Conservation (phyloP, 2,888 invertebrate genomes). For the Neocrepidodera transversa region DNA sequence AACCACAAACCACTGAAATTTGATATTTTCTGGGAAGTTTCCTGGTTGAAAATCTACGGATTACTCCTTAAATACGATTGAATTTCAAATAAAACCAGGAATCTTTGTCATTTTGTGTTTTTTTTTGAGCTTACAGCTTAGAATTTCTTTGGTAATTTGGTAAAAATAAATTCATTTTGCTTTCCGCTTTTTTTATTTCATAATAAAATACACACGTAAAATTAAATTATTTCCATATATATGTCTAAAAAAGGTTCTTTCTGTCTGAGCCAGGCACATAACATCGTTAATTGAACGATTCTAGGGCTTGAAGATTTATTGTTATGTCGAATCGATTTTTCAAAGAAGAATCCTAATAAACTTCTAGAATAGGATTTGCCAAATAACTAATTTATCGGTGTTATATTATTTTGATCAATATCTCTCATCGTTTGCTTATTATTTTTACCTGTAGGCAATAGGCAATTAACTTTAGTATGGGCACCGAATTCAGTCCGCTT, state of each 20-base stretch:
- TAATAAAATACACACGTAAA: too few relatives aligned
- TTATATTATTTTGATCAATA: background rate
- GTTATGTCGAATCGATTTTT: too few relatives aligned
- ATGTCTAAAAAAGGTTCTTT: too few relatives aligned
- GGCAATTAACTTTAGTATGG: background rate
- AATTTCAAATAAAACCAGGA: background rate
- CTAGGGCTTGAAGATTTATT: too few relatives aligned
- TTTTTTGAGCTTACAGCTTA: background rate
- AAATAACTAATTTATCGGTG: background rate
- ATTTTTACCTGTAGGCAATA: background rate
- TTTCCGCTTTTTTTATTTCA: background rate
- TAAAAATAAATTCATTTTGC: background rate
- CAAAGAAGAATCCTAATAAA: too few relatives aligned
- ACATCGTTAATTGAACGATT: too few relatives aligned
- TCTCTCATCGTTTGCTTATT: background rate
- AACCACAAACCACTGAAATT: background rate
- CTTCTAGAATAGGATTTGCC: background rate
- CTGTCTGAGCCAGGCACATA: too few relatives aligned
- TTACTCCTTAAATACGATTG: background rate
- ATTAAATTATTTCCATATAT: too few relatives aligned
- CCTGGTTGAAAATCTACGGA: background rate
- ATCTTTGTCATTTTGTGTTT: background rate
- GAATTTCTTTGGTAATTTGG: background rate
- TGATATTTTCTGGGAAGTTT: background rate
- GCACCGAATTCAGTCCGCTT: background rate